A percentile compares a stretch with the other conserved stretches of the same genome.
Conservation (phyloP, 2,797 vertebrate species). For the Pitangus sulphuratus region DNA sequence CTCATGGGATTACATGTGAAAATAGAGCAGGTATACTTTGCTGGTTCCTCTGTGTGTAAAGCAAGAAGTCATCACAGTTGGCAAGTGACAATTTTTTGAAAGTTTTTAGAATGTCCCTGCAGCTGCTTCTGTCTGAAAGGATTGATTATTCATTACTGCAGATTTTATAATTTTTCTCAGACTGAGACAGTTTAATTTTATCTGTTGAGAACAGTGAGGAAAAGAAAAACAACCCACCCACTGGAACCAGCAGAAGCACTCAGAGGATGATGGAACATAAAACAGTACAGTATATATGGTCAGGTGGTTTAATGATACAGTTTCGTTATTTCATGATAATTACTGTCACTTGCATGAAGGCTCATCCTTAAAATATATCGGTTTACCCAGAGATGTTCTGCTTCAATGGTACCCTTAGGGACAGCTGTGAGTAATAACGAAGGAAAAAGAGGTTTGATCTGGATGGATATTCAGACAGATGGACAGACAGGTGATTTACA, state of each 20-base stretch:
- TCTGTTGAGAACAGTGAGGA: constrained; percentile 5
- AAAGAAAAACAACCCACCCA: neutral
- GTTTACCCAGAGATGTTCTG: constrained; percentile 52
- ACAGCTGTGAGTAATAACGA: constrained; percentile 53
- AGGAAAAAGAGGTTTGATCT: neutral
- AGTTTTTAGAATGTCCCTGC: neutral
- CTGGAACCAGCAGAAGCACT: neutral
- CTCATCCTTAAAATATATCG: constrained; percentile 52
- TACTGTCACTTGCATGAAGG: constrained; percentile 68
- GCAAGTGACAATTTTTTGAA: constrained; percentile 7
- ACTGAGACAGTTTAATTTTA: constrained; percentile 43
- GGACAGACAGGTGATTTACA: constrained; percentile 19
- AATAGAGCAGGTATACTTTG: neutral
- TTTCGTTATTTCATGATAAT: constrained; percentile 46
- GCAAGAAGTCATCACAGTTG: neutral
- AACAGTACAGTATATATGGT: neutral
- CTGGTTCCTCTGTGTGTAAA: neutral
- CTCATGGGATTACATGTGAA: neutral
- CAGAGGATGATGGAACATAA: neutral
- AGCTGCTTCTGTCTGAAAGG: constrained; percentile 1
- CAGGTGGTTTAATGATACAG: constrained; percentile 56
- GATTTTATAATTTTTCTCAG: constrained; percentile 22
- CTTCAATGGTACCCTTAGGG: constrained; percentile 37
- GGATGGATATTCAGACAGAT: neutral
- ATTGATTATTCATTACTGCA: constrained; percentile 12